A percentile compares a stretch with the other conserved stretches of the same genome.
phyloP scores from a whole-genome alignment of 1,140 invertebrate species.

The Procambarus clarkii region DNA sequence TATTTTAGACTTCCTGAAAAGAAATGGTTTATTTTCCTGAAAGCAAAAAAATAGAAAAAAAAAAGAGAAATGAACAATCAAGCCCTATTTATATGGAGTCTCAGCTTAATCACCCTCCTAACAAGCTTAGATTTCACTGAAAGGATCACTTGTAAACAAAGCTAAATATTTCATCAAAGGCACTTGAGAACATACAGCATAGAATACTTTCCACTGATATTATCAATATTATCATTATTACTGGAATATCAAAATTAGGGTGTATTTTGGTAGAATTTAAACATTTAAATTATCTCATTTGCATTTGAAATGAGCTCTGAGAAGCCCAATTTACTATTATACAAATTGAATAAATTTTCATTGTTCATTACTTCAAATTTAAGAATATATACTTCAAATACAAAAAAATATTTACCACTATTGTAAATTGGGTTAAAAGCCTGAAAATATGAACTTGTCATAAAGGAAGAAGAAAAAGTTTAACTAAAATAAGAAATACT shows the following conservation, averaged over 20 bases:
- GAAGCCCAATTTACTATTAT: background rate
- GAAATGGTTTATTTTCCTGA: slow-evolving; percentile 49
- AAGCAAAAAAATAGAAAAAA: slow-evolving; percentile 20
- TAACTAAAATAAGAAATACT: background rate
- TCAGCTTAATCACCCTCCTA: background rate
- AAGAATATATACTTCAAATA: background rate
- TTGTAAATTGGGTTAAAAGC: background rate
- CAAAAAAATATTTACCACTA: background rate
- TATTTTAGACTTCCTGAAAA: slow-evolving; percentile 38
- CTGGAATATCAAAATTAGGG: background rate
- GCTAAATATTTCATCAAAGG: slow-evolving; percentile 18
- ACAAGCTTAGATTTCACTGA: slow-evolving; percentile 4
- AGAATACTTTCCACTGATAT: background rate
- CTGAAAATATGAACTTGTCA: slow-evolving; percentile 4
- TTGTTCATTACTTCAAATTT: background rate
- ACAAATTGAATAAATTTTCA: background rate
- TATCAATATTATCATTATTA: background rate
- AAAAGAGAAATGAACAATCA: slow-evolving; percentile 11
- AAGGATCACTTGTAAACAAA: slow-evolving; percentile 28
- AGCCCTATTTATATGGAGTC: background rate
- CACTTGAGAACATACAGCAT: background rate
- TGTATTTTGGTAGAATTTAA: background rate
- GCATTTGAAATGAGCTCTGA: background rate
- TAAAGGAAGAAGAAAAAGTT: background rate
- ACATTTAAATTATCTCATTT: background rate